Evolutionary conservation across 2,113 vertebrate genomes (phyloP), one percentile per base, ranked within the genome.

Genomic region (Passerina amoena): DNA sequence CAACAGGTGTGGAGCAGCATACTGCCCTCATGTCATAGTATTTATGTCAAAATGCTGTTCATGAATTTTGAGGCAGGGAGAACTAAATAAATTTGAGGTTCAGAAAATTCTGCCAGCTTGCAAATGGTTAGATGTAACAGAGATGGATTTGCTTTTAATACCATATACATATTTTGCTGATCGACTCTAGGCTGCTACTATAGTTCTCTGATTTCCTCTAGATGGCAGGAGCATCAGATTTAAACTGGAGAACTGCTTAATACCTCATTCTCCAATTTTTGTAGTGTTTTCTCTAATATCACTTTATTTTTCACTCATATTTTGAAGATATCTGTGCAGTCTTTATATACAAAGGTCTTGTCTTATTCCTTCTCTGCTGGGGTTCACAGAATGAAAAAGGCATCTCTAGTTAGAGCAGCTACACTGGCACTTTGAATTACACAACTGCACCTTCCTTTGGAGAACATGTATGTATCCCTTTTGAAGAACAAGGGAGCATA

Each of bases 241-340:
- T 90, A 91, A 48, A 86, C 40, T 92, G 91, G 95, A 92, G 91
- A 94, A 78, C 87, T 95, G 83, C 86, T 87, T 96, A 93, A 88
- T 96, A 94, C 92, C 92, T 97, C 92, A 90, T 81, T 82, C 72
- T 95, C 33, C 42, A 23, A 24, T 6, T 53, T 69, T 73, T 63
- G 33, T 57, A 68, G 17, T 69, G 16, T 72, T 72, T 86, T 83
- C 87, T 92, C 42, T 89, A 84, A 50, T 80, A 64, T 72, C 31
- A 16, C 50, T 59, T 94, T 65, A 50, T 86, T 94, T 92, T 92
- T 88, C 50, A 81, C 14, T 93, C 42, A 12, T 30, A 23, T 73
- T 95, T 96, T 54, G 56, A 66, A 81, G 35, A n/a, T 81, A 44
- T 17, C 56, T 84, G 21, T 83, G 65, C 75, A 77, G 63, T 63